These are phyloP conservation scores for Catotricha subobsoleta DNA, from an alignment of 2,888 invertebrate species.

Conservation along the genomic window DNA sequence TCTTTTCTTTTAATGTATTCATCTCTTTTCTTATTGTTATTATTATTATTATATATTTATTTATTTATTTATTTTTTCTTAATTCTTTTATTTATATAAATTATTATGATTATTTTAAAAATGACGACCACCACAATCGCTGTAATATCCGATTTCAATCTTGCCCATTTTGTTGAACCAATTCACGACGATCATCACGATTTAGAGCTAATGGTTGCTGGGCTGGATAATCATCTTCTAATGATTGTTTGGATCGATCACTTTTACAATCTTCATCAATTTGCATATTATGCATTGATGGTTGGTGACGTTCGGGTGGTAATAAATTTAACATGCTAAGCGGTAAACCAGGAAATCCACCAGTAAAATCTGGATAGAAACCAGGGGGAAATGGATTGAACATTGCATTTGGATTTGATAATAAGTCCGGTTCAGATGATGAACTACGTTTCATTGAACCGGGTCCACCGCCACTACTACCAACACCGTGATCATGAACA, in stretches of 20 bases:
- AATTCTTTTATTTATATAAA: slow-evolving; percentile 11
- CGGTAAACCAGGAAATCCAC: slow-evolving; percentile 58
- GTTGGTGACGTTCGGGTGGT: slow-evolving; percentile 55
- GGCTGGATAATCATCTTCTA: slow-evolving; percentile 35
- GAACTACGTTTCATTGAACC: slow-evolving; percentile 37
- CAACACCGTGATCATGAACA: slow-evolving; percentile 10
- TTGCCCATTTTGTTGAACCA: slow-evolving; percentile 62
- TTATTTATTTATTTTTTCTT: slow-evolving; percentile 12
- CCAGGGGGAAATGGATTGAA: slow-evolving; percentile 63
- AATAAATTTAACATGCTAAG: slow-evolving; percentile 69
- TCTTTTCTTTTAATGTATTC: no score
- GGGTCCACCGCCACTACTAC: slow-evolving; percentile 11
- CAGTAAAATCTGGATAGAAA: slow-evolving; percentile 68
- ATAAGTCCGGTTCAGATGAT: slow-evolving; percentile 47
- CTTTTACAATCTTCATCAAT: slow-evolving; percentile 45
- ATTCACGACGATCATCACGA: slow-evolving; percentile 42
- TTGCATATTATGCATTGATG: slow-evolving; percentile 19
- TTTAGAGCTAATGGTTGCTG: slow-evolving; percentile 37
- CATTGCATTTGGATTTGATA: slow-evolving; percentile 41
- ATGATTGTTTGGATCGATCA: slow-evolving; percentile 41
- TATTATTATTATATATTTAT: no score
- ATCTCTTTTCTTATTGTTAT: no score
- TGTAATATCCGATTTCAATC: slow-evolving; percentile 39
- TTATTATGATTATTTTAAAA: no score
- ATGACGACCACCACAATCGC: slow-evolving; percentile 7